Conservation (phyloP, 2,797 vertebrate species). For the Xyrichtys novacula region DNA sequence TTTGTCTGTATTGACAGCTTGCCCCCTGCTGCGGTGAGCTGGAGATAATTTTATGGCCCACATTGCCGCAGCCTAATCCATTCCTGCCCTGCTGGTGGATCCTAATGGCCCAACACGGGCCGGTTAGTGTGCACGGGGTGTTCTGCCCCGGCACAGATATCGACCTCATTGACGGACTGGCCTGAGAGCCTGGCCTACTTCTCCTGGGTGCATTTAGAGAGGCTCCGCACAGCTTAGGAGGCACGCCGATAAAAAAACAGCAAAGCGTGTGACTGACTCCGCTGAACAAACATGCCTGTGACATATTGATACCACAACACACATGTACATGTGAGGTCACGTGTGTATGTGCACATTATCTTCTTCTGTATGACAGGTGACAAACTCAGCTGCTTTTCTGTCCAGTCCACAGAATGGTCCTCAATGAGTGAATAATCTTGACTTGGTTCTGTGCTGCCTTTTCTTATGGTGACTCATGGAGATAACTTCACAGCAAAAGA, state of each 20-base stretch:
- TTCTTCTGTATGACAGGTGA: not conserved
- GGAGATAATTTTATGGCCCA: slow-evolving; percentile 66
- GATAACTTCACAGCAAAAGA: no score
- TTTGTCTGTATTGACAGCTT: slow-evolving; percentile 45
- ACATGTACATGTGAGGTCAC: not conserved
- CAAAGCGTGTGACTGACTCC: slow-evolving; percentile 35
- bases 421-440: not conserved
- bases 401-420: no score
- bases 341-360: not conserved
- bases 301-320: not conserved
- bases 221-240: slow-evolving; percentile 8
- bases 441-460: slow-evolving; percentile 1
- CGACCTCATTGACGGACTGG: slow-evolving; percentile 61
- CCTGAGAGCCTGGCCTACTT: slow-evolving; percentile 73
- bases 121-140: slow-evolving; percentile 44
- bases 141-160: slow-evolving; percentile 64
- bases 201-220: slow-evolving; percentile 63
- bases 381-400: no score
- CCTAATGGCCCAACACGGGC: slow-evolving; percentile 61
- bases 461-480: no score
- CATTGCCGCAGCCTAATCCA: slow-evolving; percentile 65
- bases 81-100: slow-evolving; percentile 61
- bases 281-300: slow-evolving; percentile 8
- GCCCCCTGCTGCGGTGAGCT: slow-evolving; percentile 22
- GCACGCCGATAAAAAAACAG: slow-evolving; percentile 20